A percentile compares a stretch with the other conserved stretches of the same genome.
These are phyloP conservation scores for Discoglossus pictus DNA, from an alignment of 2,797 vertebrate genomes.

Conservation along the genomic window DNA sequence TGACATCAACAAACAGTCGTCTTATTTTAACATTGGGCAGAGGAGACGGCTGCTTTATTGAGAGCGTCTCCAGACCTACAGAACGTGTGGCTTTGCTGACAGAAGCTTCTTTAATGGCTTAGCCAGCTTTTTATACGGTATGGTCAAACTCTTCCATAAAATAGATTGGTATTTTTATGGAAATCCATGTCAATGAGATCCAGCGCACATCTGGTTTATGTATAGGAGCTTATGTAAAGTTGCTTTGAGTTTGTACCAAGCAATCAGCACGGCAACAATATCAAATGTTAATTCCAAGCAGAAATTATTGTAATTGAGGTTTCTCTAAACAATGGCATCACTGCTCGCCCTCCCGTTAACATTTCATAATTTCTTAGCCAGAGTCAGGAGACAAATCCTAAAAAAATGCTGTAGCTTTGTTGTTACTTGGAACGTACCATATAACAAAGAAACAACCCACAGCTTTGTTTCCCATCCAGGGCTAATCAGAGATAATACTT, in stretches of 20 bases:
- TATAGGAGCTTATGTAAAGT: conserved; percentile 45
- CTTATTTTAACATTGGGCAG: conserved; percentile 35
- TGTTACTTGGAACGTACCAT: not conserved
- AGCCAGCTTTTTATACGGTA: conserved; percentile 40
- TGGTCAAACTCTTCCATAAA: conserved; percentile 33
- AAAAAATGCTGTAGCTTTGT: not conserved
- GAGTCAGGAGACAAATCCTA: not conserved
- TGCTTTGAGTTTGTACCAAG: conserved; percentile 47
- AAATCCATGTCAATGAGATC: conserved; percentile 20
- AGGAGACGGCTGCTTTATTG: conserved; percentile 32
- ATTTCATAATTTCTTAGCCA: not conserved
- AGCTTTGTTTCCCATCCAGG: conserved; percentile 4
- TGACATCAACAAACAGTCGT: conserved; percentile 17
- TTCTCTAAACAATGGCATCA: conserved; percentile 47
- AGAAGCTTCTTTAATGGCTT: conserved; percentile 33
- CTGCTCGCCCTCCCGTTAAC: not conserved
- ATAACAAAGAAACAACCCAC: not conserved
- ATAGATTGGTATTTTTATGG: conserved; percentile 38
- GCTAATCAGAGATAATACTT: conserved; percentile 4
- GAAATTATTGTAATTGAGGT: conserved; percentile 40
- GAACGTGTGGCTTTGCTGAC: conserved; percentile 43
- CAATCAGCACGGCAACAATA: conserved; percentile 47
- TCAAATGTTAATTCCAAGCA: conserved; percentile 38
- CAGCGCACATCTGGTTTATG: conserved; percentile 47
- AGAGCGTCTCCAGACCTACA: conserved; percentile 28